Percentiles rank a stretch among this genome's conserved stretches.
Evolutionary conservation across 2,113 vertebrate genomes (phyloP).

Genomic region (Psophia crepitans): DNA sequence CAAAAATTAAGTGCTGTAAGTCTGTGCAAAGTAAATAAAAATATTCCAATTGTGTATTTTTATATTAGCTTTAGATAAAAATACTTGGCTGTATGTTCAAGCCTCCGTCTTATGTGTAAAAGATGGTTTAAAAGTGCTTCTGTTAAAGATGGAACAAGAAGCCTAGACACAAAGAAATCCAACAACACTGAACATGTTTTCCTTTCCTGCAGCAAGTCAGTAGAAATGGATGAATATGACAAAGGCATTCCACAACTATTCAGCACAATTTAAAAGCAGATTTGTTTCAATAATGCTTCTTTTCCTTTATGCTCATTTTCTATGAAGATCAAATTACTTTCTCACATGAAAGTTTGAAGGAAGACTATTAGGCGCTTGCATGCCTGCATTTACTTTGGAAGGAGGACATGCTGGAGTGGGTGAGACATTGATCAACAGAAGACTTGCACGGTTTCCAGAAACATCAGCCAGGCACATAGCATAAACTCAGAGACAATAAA

Average conservation of each 20-base stretch:
- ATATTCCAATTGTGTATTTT: background rate
- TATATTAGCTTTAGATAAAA: background rate
- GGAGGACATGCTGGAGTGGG: background rate
- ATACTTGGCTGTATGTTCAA: background rate
- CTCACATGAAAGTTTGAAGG: background rate
- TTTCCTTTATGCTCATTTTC: background rate
- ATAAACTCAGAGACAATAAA: background rate
- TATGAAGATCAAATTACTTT: background rate
- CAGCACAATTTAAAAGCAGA: background rate
- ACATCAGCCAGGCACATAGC: background rate
- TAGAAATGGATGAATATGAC: background rate
- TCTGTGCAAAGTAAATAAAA: background rate
- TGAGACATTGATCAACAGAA: background rate
- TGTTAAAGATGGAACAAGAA: background rate
- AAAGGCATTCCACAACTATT: background rate
- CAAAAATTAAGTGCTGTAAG: background rate
- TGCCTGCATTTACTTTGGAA: background rate
- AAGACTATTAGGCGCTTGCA: background rate
- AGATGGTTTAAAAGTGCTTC: background rate
- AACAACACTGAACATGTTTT: accelerated
- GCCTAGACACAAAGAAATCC: background rate
- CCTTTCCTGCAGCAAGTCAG: background rate
- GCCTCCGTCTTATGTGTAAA: accelerated
- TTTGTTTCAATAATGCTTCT: background rate
- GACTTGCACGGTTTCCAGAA: background rate